Evolutionary conservation across 2,888 invertebrate genomes (phyloP).

Genomic region (Aporophyla nigra): DNA sequence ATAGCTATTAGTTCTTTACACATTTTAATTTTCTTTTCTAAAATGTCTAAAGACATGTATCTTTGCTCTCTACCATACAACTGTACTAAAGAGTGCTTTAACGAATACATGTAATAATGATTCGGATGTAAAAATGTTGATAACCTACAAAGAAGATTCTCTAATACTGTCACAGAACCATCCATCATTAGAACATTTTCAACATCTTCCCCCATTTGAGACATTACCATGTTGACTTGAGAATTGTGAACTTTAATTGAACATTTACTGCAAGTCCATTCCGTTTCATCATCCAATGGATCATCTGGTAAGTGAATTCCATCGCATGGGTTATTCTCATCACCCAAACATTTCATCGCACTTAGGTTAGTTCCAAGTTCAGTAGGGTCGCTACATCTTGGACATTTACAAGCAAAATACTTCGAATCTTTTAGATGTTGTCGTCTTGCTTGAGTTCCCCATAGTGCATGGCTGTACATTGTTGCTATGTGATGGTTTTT

Average conservation of each 20-base stretch:
- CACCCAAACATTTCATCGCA: slow-evolving; percentile 92
- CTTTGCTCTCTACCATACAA: slow-evolving; percentile 93
- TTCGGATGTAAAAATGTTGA: slow-evolving; percentile 95
- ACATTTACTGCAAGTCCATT: slow-evolving; percentile 95
- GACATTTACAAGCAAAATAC: slow-evolving; percentile 94
- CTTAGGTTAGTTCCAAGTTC: slow-evolving; percentile 95
- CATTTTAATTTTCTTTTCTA: slow-evolving; percentile 92
- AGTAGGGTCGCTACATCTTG: slow-evolving; percentile 95
- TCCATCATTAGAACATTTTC: slow-evolving; percentile 92
- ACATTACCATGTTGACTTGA: slow-evolving; percentile 93
- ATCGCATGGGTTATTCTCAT: slow-evolving; percentile 91
- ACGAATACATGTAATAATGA: slow-evolving; percentile 95
- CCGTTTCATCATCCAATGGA: slow-evolving; percentile 93
- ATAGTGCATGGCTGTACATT: slow-evolving; percentile 96
- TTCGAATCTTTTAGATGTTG: slow-evolving; percentile 95
- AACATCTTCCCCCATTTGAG: slow-evolving; percentile 94
- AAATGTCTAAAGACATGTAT: slow-evolving; percentile 91
- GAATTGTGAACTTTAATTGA: slow-evolving; percentile 91
- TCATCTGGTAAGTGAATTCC: slow-evolving; percentile 93
- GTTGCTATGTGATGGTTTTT: slow-evolving; percentile 95
- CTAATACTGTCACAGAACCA: slow-evolving; percentile 91
- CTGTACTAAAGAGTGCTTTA: slow-evolving; percentile 96
- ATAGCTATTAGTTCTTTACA: slow-evolving; percentile 92
- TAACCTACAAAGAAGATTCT: slow-evolving; percentile 92
- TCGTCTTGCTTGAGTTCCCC: slow-evolving; percentile 95